phyloP scores from a whole-genome alignment of 2,888 invertebrate genomes.

The Anticlea derivata region DNA sequence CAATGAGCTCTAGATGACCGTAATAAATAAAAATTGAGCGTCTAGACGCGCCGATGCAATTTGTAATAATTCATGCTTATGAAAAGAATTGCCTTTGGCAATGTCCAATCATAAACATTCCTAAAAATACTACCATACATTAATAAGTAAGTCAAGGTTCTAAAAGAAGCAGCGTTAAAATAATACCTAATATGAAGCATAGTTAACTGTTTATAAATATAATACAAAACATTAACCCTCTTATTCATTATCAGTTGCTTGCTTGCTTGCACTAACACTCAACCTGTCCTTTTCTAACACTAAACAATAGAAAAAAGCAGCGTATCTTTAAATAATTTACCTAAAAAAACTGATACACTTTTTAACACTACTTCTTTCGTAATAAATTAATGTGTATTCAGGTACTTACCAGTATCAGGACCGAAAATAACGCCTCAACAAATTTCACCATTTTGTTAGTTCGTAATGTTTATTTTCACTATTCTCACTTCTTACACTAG shows the following conservation, averaged over 20 bases:
- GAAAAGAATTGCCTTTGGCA: conserved; percentile 26
- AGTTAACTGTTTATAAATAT: too few species aligned
- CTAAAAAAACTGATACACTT: too few species aligned
- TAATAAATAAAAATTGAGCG: conserved; percentile 63
- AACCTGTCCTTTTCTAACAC: too few species aligned
- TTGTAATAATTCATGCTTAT: conserved; percentile 54
- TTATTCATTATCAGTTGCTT: too few species aligned
- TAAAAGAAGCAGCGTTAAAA: neutral
- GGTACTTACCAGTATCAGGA: conserved; percentile 59
- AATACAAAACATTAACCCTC: too few species aligned
- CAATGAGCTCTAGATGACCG: conserved; percentile 61
- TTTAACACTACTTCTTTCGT: too few species aligned
- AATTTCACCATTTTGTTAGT: conserved; percentile 55
- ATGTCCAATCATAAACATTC: conserved; percentile 15
- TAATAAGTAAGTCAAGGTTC: neutral
- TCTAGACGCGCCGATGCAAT: conserved; percentile 66
- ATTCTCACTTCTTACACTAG: conserved; percentile 60
- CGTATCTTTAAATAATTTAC: too few species aligned
- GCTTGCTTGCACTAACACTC: too few species aligned
- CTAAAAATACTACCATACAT: neutral
- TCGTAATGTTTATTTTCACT: conserved; percentile 30
- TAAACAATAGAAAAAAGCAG: too few species aligned
- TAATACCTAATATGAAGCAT: neutral
- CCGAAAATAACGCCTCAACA: conserved; percentile 42
- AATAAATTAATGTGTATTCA: neutral